Evolutionary conservation across 2,888 invertebrate species (phyloP), one percentile per base, ranked within the genome.

Genomic region (Latrodectus elegans): DNA sequence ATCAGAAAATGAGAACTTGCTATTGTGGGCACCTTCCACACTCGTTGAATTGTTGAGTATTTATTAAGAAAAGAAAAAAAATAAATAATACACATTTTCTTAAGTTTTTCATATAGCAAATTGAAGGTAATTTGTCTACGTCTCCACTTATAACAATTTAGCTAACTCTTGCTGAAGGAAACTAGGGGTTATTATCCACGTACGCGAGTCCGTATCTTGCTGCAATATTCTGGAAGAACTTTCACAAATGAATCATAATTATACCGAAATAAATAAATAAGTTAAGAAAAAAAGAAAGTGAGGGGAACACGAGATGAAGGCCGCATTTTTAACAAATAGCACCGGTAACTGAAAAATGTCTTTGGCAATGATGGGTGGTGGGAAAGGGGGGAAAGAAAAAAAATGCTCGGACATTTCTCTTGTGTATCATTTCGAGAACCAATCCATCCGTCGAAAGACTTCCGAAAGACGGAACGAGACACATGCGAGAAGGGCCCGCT

Each of bases 191-290:
- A 78, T 84, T 84, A 84, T 53, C 52, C 38, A 84, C 67, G 73
- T 78, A 73, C 52, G 15, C 68, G 12, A 51, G 68, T 53, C 8
- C 38, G 60, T 14, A 15, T 55, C 60, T 17, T 38, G n/a, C 49
- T 60, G 38, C 38, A 38, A 73, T 73, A 49, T 75, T 75, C 53
- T 78, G 68, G 8, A 70, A 55, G 64, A 64, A 73, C 73, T n/a
- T 22, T 78, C 26, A 75, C 68, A 86, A 86, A 86, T 86, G 86
- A 73, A 81, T 75, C 81, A 77, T 86, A 86, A 86, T 86, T 86
- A 86, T 49, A 85, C 85, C 71, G 71, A 85, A 80, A 64, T 74
- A 74, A 80, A 76, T 74, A 71, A 38, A 38, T 38, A 38, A 49
- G 15, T 26, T 51, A 38, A 60, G n/a, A 60, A 15, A 60, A 11